Conservation (phyloP, 2,888 invertebrate species). For the Alitta virens region DNA sequence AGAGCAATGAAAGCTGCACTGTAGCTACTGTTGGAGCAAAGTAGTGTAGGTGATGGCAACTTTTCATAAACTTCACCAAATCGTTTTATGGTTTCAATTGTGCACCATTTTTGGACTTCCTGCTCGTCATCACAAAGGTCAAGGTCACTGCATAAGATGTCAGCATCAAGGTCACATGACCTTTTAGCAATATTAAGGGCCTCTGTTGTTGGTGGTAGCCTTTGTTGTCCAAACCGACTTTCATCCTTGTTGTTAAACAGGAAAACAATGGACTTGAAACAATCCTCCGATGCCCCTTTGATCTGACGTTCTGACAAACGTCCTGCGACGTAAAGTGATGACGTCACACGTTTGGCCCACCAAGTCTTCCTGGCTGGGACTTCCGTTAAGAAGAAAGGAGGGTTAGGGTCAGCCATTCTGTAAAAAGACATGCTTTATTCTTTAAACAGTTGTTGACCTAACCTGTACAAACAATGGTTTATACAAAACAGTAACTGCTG, state of each 20-base stretch:
- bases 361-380: constrained; percentile 34
- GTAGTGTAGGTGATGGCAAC: not conserved
- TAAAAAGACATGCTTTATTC: no score
- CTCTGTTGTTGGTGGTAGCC: not conserved
- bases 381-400: no score
- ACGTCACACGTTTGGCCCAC: constrained; percentile 48
- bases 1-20: not conserved
- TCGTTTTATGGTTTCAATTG: not conserved
- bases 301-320: constrained; percentile 40
- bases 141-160: no score
- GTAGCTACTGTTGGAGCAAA: not conserved
- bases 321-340: constrained; percentile 41
- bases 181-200: not conserved
- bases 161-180: no score
- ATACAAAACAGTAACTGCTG: no score
- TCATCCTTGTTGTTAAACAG: constrained; percentile 25
- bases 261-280: constrained; percentile 42
- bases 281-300: constrained; percentile 44
- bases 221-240: not conserved
- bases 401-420: no score
- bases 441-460: no score
- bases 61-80: not conserved
- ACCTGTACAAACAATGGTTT: no score
- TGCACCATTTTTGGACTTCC: not conserved
- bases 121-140: not conserved